These are phyloP conservation scores for Drosophila subquinaria DNA, from an alignment of 2,888 invertebrate species.

Conservation along the genomic window DNA sequence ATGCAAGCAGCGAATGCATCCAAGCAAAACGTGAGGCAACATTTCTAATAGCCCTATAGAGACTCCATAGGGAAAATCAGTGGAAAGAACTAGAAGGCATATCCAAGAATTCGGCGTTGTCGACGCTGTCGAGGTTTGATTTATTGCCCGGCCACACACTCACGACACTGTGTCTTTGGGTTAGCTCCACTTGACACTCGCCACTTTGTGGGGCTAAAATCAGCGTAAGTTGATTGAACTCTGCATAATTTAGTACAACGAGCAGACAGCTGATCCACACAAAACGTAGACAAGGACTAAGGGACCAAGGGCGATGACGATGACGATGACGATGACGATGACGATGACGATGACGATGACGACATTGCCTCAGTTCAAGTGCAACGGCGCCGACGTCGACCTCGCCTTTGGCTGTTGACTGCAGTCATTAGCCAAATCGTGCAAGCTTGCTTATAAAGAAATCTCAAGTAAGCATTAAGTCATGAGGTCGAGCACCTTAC, in stretches of 20 bases:
- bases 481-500: slow-evolving; percentile 12
- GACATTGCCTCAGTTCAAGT: no score
- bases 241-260: slow-evolving; percentile 66
- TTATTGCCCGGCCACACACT: slow-evolving; percentile 51
- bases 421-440: slow-evolving; percentile 59
- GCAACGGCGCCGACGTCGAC: background rate
- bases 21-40: no score
- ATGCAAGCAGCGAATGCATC: no score
- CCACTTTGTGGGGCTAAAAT: slow-evolving; percentile 64
- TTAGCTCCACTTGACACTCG: slow-evolving; percentile 63
- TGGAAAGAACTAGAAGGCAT: no score
- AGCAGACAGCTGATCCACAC: slow-evolving; percentile 35
- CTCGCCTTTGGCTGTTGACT: slow-evolving; percentile 46
- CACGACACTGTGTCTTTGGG: slow-evolving; percentile 52
- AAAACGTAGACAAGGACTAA: slow-evolving; percentile 35
- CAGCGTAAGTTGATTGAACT: slow-evolving; percentile 72
- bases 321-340: slow-evolving; percentile 8
- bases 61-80: no score
- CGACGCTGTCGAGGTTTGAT: slow-evolving; percentile 40
- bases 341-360: no score
- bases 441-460: slow-evolving; percentile 43
- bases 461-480: slow-evolving; percentile 36
- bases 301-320: background rate
- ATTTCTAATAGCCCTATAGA: no score
- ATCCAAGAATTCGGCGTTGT: slow-evolving; percentile 23